phyloP scores from a whole-genome alignment of 2,888 invertebrate species.

The Schizaphis graminum region DNA sequence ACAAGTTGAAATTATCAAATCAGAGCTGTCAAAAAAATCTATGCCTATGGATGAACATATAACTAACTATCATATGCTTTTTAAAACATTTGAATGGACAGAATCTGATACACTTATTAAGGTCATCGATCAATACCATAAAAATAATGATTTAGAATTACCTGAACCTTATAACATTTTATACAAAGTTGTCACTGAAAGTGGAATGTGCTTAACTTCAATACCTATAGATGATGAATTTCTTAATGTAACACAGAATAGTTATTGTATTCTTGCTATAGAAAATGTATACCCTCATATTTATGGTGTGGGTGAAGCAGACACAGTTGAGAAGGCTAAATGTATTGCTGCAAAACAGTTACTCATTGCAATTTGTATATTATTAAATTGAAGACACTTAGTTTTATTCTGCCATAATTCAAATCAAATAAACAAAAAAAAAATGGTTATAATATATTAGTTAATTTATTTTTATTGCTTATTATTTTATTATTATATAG shows the following conservation, averaged over 20 bases:
- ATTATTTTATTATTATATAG: no score
- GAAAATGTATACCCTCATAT: constrained; percentile 44
- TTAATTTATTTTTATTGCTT: neutral
- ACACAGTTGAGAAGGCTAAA: neutral
- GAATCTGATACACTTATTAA: neutral
- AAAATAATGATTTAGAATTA: neutral
- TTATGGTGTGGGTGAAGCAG: neutral
- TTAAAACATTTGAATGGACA: constrained; percentile 6
- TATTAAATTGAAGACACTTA: neutral
- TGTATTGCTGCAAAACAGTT: neutral
- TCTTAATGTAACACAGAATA: accelerated
- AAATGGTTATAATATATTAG: neutral
- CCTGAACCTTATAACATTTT: neutral
- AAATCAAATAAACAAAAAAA: neutral
- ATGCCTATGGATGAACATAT: constrained; percentile 27
- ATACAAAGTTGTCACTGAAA: neutral
- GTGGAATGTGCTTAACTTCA: neutral
- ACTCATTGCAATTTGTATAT: constrained; percentile 33
- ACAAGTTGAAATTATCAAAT: constrained; percentile 42
- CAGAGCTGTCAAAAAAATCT: neutral
- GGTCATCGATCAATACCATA: neutral
- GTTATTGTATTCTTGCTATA: neutral
- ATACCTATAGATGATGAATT: neutral
- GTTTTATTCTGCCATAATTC: neutral
- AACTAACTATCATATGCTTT: constrained; percentile 41